Conservation (phyloP, 2,888 invertebrate genomes). For the Hyposoter dolosus region DNA sequence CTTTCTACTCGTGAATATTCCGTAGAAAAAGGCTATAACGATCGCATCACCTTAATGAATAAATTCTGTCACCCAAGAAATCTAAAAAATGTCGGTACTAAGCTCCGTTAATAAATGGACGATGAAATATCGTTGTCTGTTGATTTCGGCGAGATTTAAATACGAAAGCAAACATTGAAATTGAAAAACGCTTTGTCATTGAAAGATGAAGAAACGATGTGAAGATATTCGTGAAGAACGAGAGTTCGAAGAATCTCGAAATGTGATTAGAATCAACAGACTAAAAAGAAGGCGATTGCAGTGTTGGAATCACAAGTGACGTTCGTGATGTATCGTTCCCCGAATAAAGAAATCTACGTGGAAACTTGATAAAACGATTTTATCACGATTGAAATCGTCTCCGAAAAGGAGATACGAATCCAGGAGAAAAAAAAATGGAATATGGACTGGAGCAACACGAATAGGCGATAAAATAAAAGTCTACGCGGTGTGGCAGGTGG, state of each 20-base stretch:
- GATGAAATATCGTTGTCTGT: neutral
- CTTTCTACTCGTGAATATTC: too few relatives aligned
- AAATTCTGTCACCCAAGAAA: too few relatives aligned
- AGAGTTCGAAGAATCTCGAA: conserved; percentile 1
- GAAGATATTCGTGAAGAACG: neutral
- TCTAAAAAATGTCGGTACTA: too few relatives aligned
- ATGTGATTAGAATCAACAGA: neutral
- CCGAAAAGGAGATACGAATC: neutral
- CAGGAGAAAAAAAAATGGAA: neutral
- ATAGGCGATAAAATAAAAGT: conserved; percentile 3
- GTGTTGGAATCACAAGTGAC: neutral
- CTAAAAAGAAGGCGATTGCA: neutral
- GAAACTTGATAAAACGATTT: neutral
- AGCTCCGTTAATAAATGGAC: neutral
- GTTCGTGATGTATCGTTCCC: neutral
- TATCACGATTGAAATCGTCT: neutral
- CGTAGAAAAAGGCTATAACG: too few relatives aligned
- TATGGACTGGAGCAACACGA: conserved; percentile 3
- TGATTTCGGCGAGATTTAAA: neutral
- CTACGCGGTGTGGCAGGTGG: conserved; percentile 7
- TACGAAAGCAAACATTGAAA: neutral
- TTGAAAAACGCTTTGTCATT: neutral
- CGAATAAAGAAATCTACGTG: neutral
- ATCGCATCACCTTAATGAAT: too few relatives aligned
- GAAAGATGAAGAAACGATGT: neutral